Conservation (phyloP, 1,140 invertebrate genomes). For the Goniozus legneri region DNA sequence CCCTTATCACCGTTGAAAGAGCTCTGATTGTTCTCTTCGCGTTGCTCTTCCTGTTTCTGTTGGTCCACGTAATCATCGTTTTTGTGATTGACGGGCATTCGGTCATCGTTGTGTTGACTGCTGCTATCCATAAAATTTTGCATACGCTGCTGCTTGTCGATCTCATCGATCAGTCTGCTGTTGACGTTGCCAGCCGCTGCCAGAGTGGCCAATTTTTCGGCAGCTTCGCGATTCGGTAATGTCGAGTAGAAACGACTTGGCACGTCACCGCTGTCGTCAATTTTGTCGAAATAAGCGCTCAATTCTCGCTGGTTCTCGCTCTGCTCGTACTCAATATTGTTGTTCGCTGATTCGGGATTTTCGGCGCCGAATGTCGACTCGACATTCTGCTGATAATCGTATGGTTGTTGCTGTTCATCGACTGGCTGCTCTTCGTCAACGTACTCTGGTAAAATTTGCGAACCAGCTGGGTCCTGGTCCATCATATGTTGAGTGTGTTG, state of each 20-base stretch:
- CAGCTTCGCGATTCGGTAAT: constrained; percentile 53
- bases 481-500: constrained; percentile 19
- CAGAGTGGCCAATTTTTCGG: constrained; percentile 54
- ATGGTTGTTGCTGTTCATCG: constrained; percentile 31
- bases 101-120: constrained; percentile 19
- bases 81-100: constrained; percentile 37
- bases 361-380: constrained; percentile 18
- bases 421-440: constrained; percentile 32
- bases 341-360: constrained; percentile 32
- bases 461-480: constrained; percentile 34
- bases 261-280: constrained; percentile 17
- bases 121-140: no score
- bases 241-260: constrained; percentile 48
- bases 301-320: constrained; percentile 15
- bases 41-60: not conserved
- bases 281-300: constrained; percentile 30
- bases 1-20: constrained; percentile 24
- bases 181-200: constrained; percentile 55
- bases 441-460: constrained; percentile 38
- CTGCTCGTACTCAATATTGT: constrained; percentile 41
- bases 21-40: no score
- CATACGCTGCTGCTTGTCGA: constrained; percentile 35
- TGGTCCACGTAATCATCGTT: constrained; percentile 17
- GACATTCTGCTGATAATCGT: constrained; percentile 15
- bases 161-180: constrained; percentile 38